Conservation (phyloP, 35 echinoderm and acorn worm genomes). For the Amphiura filiformis region DNA sequence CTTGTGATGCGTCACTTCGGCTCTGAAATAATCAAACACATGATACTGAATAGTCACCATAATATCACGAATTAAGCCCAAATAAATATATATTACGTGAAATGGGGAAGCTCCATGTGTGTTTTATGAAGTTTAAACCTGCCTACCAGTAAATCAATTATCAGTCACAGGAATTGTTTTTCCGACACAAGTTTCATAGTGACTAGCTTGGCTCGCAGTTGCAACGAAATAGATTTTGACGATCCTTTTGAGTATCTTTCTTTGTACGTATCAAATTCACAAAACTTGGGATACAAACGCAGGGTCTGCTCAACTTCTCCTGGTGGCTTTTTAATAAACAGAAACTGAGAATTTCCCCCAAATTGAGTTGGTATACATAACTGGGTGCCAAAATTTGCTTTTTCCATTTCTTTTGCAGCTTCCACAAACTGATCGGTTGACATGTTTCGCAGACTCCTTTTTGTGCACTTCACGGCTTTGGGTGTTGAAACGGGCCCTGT, state of each 20-base stretch:
- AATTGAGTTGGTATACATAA: not conserved
- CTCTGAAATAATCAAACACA: too few species aligned
- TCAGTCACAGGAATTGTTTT: not conserved
- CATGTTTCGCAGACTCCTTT: not conserved
- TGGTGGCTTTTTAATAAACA: not conserved
- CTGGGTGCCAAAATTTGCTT: not conserved
- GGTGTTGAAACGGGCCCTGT: not conserved
- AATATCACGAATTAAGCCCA: too few species aligned
- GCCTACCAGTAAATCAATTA: not conserved
- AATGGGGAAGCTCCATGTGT: too few species aligned
- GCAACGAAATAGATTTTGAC: not conserved
- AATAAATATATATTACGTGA: too few species aligned
- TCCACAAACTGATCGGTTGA: not conserved
- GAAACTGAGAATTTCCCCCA: not conserved
- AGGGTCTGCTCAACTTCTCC: not conserved
- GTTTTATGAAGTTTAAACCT: not conserved
- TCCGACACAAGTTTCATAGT: not conserved
- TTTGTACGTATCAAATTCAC: not conserved
- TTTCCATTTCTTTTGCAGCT: not conserved
- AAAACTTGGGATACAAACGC: not conserved
- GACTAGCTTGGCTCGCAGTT: not conserved
- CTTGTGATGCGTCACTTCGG: too few species aligned
- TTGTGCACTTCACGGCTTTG: not conserved
- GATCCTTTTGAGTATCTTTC: not conserved
- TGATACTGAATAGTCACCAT: too few species aligned